Base-by-base conservation (phyloP, 2,888 invertebrate species). In the Heliconius ismenius region DNA sequence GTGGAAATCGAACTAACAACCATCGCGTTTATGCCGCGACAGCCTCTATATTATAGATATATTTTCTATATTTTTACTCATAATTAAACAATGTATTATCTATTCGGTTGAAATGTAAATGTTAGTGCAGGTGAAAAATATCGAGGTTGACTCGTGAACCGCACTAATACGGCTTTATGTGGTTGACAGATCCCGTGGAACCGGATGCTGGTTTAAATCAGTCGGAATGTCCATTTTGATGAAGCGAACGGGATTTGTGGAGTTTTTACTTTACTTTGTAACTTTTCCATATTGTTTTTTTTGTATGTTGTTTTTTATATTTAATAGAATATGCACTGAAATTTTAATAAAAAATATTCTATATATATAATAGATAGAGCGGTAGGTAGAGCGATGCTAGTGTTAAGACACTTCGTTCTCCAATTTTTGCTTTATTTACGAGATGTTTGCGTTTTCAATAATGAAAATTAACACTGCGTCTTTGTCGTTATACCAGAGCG, bases 81-180 rank as follows among this genome's bases (percentile, higher is more conserved):
- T 58, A n/a, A n/a, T 11, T 58, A 58, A 49, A n/a, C 58, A 58
- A 3, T n/a, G 54, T n/a, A 21, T 54, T 54, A 54, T 54, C 7
- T 54, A 54, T n/a, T 9, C 26, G 54, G 13, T 32, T 32, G 69
- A 73, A 21, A 69, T 73, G 73, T 26, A 21, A 32, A 54, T 75
- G 77, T 75, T 67, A 64, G 73, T 49, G 24, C n/a, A 65, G 67
- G 36, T 79, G 75, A 75, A 78, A 79, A 78, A 79, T 78, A 76
- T 70, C 78, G 64, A 70, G 28, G 54, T 60, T 62, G 75, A 68
- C 63, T 77, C 65, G 76, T 73, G 74, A 75, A 74, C 74, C 77
- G 78, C 54, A 70, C 73, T 77, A 79, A 79, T 75, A 79, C 77
- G 79, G 74, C 78, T 79, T 80, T 79, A 79, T 80, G 79, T 69